Conservation (phyloP, 2,888 invertebrate genomes). For the Neoaliturus tenellus region DNA sequence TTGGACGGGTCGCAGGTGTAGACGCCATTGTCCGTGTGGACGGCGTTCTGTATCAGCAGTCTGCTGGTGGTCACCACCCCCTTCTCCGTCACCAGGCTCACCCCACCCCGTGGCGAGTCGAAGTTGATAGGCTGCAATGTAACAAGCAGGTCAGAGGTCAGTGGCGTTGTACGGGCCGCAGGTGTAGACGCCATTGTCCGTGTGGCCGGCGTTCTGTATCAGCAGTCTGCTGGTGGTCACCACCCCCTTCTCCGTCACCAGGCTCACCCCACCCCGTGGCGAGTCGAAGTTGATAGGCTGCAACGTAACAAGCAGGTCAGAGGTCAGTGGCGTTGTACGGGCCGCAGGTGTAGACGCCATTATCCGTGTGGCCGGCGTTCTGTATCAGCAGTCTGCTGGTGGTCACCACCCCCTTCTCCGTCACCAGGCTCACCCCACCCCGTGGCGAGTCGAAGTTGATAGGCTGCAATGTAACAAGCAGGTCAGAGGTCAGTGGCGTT, state of each 20-base stretch:
- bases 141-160: too few relatives aligned
- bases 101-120: slow-evolving; percentile 92
- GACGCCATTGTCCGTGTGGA: slow-evolving; percentile 86
- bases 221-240: slow-evolving; percentile 89
- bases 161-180: slow-evolving; percentile 91
- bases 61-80: slow-evolving; percentile 89
- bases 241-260: slow-evolving; percentile 90
- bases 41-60: slow-evolving; percentile 88
- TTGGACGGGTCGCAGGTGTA: slow-evolving; percentile 92
- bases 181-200: slow-evolving; percentile 89
- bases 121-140: slow-evolving; percentile 90
- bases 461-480: too few relatives aligned
- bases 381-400: slow-evolving; percentile 90
- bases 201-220: slow-evolving; percentile 87
- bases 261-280: slow-evolving; percentile 89
- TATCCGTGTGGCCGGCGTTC: slow-evolving; percentile 86
- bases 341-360: slow-evolving; percentile 89
- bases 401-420: slow-evolving; percentile 89
- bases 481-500: too few relatives aligned
- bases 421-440: slow-evolving; percentile 91
- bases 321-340: slow-evolving; percentile 92
- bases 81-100: slow-evolving; percentile 91
- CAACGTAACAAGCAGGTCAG: too few relatives aligned
- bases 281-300: slow-evolving; percentile 94
- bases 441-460: slow-evolving; percentile 94